Conservation (phyloP, 2,888 invertebrate genomes). For the Drosophila robusta region DNA sequence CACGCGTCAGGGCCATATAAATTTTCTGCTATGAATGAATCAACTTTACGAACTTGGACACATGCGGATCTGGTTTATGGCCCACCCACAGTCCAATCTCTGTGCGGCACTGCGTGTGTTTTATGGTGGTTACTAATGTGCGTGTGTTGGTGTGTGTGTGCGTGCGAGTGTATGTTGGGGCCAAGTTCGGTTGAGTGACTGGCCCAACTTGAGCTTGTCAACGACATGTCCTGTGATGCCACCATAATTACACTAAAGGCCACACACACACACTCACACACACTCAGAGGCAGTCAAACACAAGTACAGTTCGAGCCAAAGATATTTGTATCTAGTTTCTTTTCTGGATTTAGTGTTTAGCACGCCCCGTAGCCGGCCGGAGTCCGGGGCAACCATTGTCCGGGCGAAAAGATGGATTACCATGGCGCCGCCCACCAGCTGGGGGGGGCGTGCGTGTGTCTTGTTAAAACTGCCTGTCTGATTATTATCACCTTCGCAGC, state of each 20-base stretch:
- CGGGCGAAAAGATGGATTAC: conserved; percentile 75
- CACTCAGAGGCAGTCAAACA: not conserved
- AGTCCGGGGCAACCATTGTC: conserved; percentile 72
- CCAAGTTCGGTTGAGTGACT: conserved; percentile 61
- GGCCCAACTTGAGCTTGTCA: conserved; percentile 74
- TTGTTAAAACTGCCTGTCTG: conserved; percentile 77
- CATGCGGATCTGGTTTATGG: conserved; percentile 73
- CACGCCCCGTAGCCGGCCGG: conserved; percentile 36
- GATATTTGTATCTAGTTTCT: conserved; percentile 78
- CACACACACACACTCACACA: conserved; percentile 23
- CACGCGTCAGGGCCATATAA: conserved; percentile 70
- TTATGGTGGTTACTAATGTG: conserved; percentile 33
- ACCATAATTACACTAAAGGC: conserved; percentile 72
- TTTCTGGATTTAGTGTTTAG: conserved; percentile 59
- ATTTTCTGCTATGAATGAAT: conserved; percentile 77
- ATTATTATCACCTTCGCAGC: conserved; percentile 73
- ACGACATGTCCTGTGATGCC: conserved; percentile 68
- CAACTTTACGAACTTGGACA: conserved; percentile 77
- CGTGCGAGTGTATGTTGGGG: conserved; percentile 38
- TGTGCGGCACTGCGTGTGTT: conserved; percentile 43
- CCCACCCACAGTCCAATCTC: conserved; percentile 45
- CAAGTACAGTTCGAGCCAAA: conserved; percentile 34
- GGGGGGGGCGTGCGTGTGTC: conserved; percentile 47
- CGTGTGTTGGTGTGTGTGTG: conserved; percentile 28
- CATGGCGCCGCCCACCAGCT: conserved; percentile 24